A percentile compares a stretch with the other conserved stretches of the same genome.
These are phyloP conservation scores for Neoitamus cyanurus DNA, from an alignment of 2,888 invertebrate genomes.

Conservation along the genomic window DNA sequence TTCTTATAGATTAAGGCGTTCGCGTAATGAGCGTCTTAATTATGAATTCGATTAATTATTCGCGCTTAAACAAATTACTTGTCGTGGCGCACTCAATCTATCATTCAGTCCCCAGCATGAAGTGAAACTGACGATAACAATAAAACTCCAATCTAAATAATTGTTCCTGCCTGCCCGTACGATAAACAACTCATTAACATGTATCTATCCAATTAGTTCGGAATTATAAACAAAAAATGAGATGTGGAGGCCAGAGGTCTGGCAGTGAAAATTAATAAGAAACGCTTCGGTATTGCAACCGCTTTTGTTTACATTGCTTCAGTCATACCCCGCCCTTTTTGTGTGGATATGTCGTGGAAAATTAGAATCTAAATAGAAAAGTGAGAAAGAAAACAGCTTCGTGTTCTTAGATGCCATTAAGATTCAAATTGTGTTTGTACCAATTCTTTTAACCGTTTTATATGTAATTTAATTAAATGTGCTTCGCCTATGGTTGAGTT, in stretches of 20 bases:
- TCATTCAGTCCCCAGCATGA: not conserved
- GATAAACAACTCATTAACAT: constrained; percentile 24
- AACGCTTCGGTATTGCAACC: not conserved
- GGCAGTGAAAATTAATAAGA: not conserved
- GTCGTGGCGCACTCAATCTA: not conserved
- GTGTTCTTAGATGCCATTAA: constrained; percentile 28
- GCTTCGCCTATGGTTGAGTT: not conserved
- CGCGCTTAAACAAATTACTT: constrained; percentile 13
- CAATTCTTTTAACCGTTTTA: constrained; percentile 7
- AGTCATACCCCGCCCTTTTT: not conserved
- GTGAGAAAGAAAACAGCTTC: not conserved
- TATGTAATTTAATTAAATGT: constrained; percentile 17
- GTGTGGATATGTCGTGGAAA: not conserved
- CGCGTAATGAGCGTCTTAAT: not conserved
- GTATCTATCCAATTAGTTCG: constrained; percentile 17
- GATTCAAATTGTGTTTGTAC: not conserved
- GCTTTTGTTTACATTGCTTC: constrained; percentile 15
- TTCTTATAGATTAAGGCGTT: not conserved
- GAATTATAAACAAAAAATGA: constrained; percentile 14
- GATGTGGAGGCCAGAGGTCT: constrained; percentile 8
- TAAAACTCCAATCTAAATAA: constrained; percentile 12
- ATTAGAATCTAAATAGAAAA: not conserved
- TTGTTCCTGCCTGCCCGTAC: not conserved
- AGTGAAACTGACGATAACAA: not conserved
- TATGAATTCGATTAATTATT: constrained; percentile 11